These are phyloP conservation scores for Ochropacha duplaris DNA, from an alignment of 2,888 invertebrate genomes.

Conservation along the genomic window DNA sequence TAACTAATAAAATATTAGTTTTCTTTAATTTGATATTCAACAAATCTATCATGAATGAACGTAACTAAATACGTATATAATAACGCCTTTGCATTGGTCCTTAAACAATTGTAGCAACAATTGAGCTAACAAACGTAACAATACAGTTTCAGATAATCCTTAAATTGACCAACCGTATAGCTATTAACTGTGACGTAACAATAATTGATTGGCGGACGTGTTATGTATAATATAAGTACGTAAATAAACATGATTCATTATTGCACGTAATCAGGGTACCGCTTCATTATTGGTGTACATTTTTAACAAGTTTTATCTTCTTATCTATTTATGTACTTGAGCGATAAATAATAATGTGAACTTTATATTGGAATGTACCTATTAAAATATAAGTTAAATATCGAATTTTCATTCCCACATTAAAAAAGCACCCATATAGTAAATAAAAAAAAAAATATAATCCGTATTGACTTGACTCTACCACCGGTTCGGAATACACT, in stretches of 20 bases:
- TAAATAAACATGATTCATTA: background rate
- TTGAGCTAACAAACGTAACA: background rate
- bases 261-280: background rate
- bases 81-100: background rate
- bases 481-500: no score
- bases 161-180: background rate
- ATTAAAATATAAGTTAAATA: no score
- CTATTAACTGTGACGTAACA: background rate
- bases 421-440: no score
- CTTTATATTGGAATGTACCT: background rate
- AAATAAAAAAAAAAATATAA: no score
- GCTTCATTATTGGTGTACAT: background rate
- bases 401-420: no score
- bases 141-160: background rate
- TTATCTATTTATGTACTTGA: background rate
- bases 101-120: background rate
- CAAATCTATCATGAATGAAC: no score
- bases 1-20: no score
- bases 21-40: no score
- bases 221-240: background rate
- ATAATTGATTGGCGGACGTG: background rate
- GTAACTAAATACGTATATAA: background rate
- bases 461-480: no score
- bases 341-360: background rate
- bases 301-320: background rate